Evolutionary conservation across 1,140 invertebrate genomes (phyloP), one percentile per base, ranked within the genome.

Genomic region (Bombus confusus): DNA sequence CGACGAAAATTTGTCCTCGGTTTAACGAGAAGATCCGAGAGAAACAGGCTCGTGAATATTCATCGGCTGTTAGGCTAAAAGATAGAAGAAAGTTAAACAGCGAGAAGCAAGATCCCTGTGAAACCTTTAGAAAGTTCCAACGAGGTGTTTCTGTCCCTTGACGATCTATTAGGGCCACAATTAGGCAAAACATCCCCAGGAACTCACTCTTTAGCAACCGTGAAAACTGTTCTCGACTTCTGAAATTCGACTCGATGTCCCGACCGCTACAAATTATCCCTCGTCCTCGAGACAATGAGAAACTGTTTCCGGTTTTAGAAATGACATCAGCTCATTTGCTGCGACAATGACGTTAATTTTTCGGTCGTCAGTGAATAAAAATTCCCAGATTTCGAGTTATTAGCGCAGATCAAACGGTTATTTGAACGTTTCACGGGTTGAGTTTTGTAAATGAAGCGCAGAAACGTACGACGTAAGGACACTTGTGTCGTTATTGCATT

Each of bases 81-180:
- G 84, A 81, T 75, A 75, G 69, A 80, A 69, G 78, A 85, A 80
- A 81, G 84, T 85, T 74, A 81, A 85, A 81, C 78, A 68, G 6
- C 69, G 57, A 41, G 75, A 22, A 18, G n/a, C 69, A 28, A 18
- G 28, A 57, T 62, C n/a, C 71, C 43, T n/a, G 59, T 59, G 71
- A 81, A 66, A 25, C 41, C 34, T 75, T 81, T 81, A 43, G 78
- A 74, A 85, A 85, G 84, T 85, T 81, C n/a, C n/a, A 74, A 57
- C 71, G 31, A 68, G 37, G n/a, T 28, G 78, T 57, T 80, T 68
- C 64, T 31, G 64, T 69, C 47, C 82, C 74, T 41, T 43, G 68
- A 52, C 77, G 57, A 72, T 73, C 83, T 80, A 73, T 85, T 85
- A 85, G 83, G 68, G 13, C 41, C 77, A 39, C 66, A 73, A 85